Conservation (phyloP, 2,797 vertebrate species). For the Lindbergichthys nudifrons region DNA sequence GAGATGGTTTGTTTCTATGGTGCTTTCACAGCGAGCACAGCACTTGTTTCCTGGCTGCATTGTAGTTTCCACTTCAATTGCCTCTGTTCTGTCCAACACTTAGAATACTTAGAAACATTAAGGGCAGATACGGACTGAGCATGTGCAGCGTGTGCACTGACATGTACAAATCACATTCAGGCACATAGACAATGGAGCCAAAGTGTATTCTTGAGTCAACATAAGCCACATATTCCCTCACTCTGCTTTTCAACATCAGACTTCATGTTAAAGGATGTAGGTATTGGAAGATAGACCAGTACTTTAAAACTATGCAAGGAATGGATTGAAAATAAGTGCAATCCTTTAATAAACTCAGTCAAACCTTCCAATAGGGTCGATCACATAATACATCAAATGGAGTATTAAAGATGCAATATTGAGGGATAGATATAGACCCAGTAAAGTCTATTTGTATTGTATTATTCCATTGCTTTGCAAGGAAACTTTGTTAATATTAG, state of each 20-base stretch:
- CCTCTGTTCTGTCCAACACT: constrained; percentile 51
- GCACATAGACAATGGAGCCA: background rate
- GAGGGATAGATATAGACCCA: background rate
- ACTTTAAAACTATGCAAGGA: constrained; percentile 26
- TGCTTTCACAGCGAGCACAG: constrained; percentile 33
- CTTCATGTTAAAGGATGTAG: constrained; percentile 19
- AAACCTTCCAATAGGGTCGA: constrained; percentile 13
- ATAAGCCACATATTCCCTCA: background rate
- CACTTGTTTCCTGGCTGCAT: constrained; percentile 49
- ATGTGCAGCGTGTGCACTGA: background rate
- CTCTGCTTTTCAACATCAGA: constrained; percentile 2
- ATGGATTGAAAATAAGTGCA: constrained; percentile 28
- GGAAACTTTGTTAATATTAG: no score
- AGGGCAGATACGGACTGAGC: background rate
- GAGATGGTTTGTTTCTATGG: constrained; percentile 48
- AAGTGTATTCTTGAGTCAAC: constrained; percentile 7
- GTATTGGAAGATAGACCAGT: constrained; percentile 14
- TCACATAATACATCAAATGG: background rate
- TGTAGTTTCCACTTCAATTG: constrained; percentile 73
- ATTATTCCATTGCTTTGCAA: background rate
- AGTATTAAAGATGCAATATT: background rate
- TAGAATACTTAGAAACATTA: constrained; percentile 7
- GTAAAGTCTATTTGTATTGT: background rate
- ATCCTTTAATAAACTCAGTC: constrained; percentile 22
- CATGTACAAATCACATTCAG: constrained; percentile 2